A percentile compares a stretch with the other conserved stretches of the same genome.
Evolutionary conservation across 2,888 invertebrate species (phyloP).

Genomic region (Polietes domitor): DNA sequence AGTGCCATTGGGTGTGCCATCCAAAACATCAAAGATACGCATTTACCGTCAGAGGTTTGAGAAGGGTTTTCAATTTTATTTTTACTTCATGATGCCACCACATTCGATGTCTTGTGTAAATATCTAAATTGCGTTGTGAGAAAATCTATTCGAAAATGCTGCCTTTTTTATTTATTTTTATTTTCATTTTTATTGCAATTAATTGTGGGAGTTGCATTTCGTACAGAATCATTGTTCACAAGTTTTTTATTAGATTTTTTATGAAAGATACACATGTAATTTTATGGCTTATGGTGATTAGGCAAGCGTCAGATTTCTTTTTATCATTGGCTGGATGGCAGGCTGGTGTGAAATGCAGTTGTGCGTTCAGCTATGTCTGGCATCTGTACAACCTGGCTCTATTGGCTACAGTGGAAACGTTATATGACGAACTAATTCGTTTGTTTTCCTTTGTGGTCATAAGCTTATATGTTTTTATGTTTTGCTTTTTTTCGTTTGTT

Average conservation of each 20-base stretch:
- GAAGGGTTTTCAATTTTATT: too few species aligned
- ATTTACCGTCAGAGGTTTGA: too few species aligned
- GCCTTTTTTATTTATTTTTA: background rate
- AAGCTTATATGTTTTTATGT: background rate
- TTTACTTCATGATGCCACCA: too few species aligned
- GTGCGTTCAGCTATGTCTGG: too few species aligned
- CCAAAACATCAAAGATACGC: too few species aligned
- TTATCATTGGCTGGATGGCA: background rate
- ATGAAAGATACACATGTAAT: background rate
- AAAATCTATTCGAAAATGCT: too few species aligned
- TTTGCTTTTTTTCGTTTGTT: background rate
- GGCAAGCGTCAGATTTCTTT: background rate
- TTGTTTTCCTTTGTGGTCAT: background rate
- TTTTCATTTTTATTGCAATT: constrained; percentile 17
- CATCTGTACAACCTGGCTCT: too few species aligned
- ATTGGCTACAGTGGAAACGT: too few species aligned
- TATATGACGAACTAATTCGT: too few species aligned
- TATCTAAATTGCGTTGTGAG: too few species aligned
- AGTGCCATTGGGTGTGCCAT: too few species aligned
- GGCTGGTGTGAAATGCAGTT: background rate
- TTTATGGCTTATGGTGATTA: background rate
- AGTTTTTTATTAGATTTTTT: background rate
- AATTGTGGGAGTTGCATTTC: constrained; percentile 50
- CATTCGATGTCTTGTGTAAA: too few species aligned
- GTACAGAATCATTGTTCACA: constrained; percentile 8